Evolutionary conservation across 2,888 invertebrate species (phyloP), one percentile per base, ranked within the genome.

Genomic region (Habrosyne pyritoides): DNA sequence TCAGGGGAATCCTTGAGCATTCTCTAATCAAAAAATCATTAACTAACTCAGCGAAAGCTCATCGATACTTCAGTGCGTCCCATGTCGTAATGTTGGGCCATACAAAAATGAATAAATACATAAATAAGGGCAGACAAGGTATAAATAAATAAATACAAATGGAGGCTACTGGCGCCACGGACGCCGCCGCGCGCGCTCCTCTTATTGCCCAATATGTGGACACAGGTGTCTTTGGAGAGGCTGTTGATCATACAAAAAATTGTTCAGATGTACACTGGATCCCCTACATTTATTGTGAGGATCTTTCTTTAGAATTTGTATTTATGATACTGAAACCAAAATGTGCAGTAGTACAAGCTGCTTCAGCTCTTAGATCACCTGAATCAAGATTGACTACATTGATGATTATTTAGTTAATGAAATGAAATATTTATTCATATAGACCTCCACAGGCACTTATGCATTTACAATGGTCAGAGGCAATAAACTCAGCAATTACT

Each of bases 121-220:
- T 89, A 86, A 84, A 88, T 86, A 88, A 86, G 79, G 74, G 79
- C 85, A 84, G 85, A 85, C 88, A 81, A 81, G 84, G 79, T 84
- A 87, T 88, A 89, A 88, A 90, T 88, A 89, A 89, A 88, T 89
- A 91, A 87, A 91, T 89, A 88, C 87, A 84, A 86, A 89, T 85
- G 86, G 84, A 81, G 75, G 91, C 91, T 91, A 89, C 91, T 91
- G 92, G 92, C 92, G 92, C 92, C 92, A 89, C 81, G 80, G 76
- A 80, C 77, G 82, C 81, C 83, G 87, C 77, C 83, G 84, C 75
- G 79, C 77, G 73, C 80, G 75, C 76, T 90, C 81, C 75, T 91
- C 87, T 90, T 91, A 84, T 91, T 90, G 87, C 82, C 67, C 72
- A 71, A 79, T 80, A 75, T 75, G 78, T 75, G 84, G 60, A 85